These are phyloP conservation scores for Oncorhynchus mykiss DNA, from an alignment of 2,113 vertebrate genomes.

Conservation along the genomic window DNA sequence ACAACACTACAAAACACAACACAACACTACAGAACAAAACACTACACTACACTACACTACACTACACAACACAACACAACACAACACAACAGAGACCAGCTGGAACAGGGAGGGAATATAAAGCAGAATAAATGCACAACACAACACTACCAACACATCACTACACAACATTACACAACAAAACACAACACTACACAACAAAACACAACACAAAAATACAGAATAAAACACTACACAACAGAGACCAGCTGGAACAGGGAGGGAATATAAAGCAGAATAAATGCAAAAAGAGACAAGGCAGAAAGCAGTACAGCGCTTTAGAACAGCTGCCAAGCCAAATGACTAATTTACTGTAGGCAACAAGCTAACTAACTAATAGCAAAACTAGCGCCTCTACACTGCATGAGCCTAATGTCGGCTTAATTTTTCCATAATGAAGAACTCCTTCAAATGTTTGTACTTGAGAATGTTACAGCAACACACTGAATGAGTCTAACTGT, in stretches of 20 bases:
- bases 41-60: too few relatives aligned
- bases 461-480: background rate
- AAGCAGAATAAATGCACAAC: conserved; percentile 4
- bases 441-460: background rate
- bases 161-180: background rate
- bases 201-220: too few relatives aligned
- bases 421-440: background rate
- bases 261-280: background rate
- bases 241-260: background rate
- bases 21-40: too few relatives aligned
- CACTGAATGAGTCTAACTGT: background rate
- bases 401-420: background rate
- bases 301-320: background rate
- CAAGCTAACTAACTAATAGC: background rate
- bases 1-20: too few relatives aligned
- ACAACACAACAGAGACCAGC: background rate
- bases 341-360: background rate
- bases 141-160: background rate
- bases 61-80: too few relatives aligned
- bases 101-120: background rate
- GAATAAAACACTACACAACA: too few relatives aligned
- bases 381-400: background rate
- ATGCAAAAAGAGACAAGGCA: background rate
- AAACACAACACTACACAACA: too few relatives aligned
- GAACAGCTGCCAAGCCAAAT: background rate